Conservation (phyloP, 2,888 invertebrate genomes). For the Frankliniella intonsa region DNA sequence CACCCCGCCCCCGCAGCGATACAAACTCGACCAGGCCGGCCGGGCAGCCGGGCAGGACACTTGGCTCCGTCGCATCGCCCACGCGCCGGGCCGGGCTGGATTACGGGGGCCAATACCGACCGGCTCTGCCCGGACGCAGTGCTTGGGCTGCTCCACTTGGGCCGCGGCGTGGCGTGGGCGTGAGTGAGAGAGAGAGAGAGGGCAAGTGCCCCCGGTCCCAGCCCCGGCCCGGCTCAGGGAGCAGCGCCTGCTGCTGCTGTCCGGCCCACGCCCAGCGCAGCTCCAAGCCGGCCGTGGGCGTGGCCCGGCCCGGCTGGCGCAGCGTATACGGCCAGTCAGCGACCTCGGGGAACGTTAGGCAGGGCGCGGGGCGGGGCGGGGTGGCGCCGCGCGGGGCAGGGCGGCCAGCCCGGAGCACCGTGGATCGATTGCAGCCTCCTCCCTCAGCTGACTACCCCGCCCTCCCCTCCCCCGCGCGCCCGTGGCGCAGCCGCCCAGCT, state of each 20-base stretch:
- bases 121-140: background rate
- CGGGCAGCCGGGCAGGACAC: background rate
- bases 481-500: background rate
- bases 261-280: background rate
- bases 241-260: background rate
- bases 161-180: background rate
- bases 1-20: background rate
- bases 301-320: background rate
- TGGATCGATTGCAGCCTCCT: background rate
- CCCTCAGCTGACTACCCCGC: background rate
- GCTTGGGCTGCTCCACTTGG: too few species aligned
- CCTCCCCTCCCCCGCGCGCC: background rate
- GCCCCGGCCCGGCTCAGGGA: background rate
- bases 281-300: background rate
- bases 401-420: background rate
- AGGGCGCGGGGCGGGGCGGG: conserved; percentile 32
- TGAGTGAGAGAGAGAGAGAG: conserved; percentile 27
- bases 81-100: background rate
- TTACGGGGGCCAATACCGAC: background rate
- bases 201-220: background rate
- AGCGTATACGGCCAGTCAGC: background rate
- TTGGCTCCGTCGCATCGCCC: background rate
- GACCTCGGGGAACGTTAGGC: conserved; percentile 19
- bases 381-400: background rate
- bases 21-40: background rate